phyloP scores from a whole-genome alignment of 2,797 vertebrate genomes.

The Potorous gilbertii region DNA sequence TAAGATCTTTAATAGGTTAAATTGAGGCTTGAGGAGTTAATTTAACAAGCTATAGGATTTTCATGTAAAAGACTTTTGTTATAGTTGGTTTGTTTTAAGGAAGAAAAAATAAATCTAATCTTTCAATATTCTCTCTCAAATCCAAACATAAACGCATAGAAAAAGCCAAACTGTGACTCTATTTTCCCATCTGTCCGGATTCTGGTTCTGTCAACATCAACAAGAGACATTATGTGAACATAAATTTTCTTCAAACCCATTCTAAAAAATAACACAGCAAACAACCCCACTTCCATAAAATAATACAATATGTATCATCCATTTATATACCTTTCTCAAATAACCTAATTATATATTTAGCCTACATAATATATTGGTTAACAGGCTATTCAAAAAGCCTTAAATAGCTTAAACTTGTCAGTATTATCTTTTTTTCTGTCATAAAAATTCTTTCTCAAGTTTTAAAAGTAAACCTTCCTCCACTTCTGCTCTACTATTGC shows the following conservation, averaged over 20 bases:
- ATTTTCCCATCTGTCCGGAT: neutral
- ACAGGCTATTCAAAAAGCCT: slow-evolving; percentile 18
- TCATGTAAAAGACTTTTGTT: neutral
- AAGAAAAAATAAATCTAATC: slow-evolving; percentile 21
- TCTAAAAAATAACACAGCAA: slow-evolving; percentile 1
- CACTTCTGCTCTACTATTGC: slow-evolving; percentile 9
- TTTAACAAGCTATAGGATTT: neutral
- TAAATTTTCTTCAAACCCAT: slow-evolving; percentile 32
- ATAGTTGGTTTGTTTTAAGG: neutral
- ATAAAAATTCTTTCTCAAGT: neutral
- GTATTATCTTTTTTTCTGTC: neutral
- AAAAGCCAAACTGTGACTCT: slow-evolving; percentile 51
- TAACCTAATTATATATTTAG: slow-evolving; percentile 5
- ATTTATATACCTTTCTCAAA: slow-evolving; percentile 47
- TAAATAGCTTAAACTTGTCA: neutral
- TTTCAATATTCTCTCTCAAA: slow-evolving; percentile 23
- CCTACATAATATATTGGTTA: slow-evolving; percentile 22
- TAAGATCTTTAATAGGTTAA: slow-evolving; percentile 34
- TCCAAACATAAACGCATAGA: slow-evolving; percentile 41
- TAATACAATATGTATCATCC: slow-evolving; percentile 12
- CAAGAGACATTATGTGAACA: slow-evolving; percentile 3
- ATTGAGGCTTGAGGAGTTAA: slow-evolving; percentile 1
- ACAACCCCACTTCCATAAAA: neutral
- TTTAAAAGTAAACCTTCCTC: neutral
- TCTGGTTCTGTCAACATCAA: slow-evolving; percentile 22